Percentiles rank a stretch among this genome's conserved stretches.
Evolutionary conservation across 2,888 invertebrate genomes (phyloP).

Genomic region (Drymonia ruficornis): DNA sequence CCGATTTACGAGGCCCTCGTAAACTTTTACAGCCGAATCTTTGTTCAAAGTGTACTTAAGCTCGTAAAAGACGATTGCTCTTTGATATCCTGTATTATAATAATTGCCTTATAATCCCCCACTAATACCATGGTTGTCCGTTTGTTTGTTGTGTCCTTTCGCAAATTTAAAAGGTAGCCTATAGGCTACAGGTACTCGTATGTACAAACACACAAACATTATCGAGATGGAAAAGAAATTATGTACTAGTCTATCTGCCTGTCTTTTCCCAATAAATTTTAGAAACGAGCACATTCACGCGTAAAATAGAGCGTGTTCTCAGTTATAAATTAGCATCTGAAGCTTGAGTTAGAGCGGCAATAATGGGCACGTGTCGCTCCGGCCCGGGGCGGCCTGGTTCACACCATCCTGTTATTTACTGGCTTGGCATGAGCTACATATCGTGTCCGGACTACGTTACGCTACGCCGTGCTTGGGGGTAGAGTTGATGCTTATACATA

Average conservation of each 20-base stretch:
- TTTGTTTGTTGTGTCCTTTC: no score
- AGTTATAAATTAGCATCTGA: conserved; percentile 1
- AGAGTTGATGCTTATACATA: no score
- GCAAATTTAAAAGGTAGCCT: no score
- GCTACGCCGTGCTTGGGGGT: not conserved
- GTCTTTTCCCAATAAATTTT: not conserved
- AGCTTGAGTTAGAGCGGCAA: conserved; percentile 1
- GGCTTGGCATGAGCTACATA: not conserved
- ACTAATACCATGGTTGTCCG: not conserved
- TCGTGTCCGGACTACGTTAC: not conserved
- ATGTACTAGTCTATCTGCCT: no score
- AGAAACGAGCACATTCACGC: not conserved
- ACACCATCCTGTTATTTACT: not conserved
- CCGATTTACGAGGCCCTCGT: conserved; percentile 24
- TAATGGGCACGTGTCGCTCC: conserved; percentile 4
- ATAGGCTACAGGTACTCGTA: no score
- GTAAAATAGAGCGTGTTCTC: not conserved
- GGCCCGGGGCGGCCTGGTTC: not conserved
- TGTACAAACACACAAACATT: no score
- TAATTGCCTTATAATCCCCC: conserved; percentile 24
- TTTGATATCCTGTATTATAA: conserved; percentile 28
- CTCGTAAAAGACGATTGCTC: conserved; percentile 30
- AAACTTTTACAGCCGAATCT: conserved; percentile 38
- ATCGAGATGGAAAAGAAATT: no score
- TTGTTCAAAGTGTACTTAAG: conserved; percentile 43